Conservation (phyloP, 2,888 invertebrate genomes). For the Drosophila conformis region DNA sequence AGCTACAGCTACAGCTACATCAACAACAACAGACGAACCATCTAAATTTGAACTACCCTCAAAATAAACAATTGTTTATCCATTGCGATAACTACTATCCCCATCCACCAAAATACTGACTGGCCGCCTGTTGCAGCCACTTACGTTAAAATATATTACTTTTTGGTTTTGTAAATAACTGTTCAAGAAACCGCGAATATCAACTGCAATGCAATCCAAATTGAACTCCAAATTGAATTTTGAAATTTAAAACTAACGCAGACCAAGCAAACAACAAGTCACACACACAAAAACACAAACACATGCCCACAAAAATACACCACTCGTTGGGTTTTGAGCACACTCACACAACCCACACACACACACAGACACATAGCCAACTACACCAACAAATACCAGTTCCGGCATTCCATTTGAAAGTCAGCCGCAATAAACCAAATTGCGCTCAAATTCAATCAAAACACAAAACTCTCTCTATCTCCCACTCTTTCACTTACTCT, state of each 20-base stretch:
- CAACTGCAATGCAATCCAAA: slow-evolving; percentile 29
- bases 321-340: slow-evolving; percentile 53
- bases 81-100: slow-evolving; percentile 12
- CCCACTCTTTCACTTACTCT: slow-evolving; percentile 41
- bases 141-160: slow-evolving; percentile 74
- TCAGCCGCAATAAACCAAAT: slow-evolving; percentile 32
- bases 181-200: slow-evolving; percentile 13
- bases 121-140: slow-evolving; percentile 55
- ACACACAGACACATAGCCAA: slow-evolving; percentile 8
- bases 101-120: slow-evolving; percentile 18
- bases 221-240: slow-evolving; percentile 35
- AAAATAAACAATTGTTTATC: slow-evolving; percentile 5
- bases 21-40: slow-evolving; percentile 17
- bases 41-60: background rate
- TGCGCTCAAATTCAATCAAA: slow-evolving; percentile 40
- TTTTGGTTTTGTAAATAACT: slow-evolving; percentile 81
- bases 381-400: slow-evolving; percentile 17
- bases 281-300: slow-evolving; percentile 13
- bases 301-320: slow-evolving; percentile 10
- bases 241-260: slow-evolving; percentile 58
- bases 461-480: slow-evolving; percentile 51
- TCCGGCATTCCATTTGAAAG: slow-evolving; percentile 41
- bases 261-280: slow-evolving; percentile 58
- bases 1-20: slow-evolving; percentile 7
- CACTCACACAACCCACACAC: slow-evolving; percentile 28